Conservation (phyloP, 2,888 invertebrate species). For the Lampropteryx suffumata region DNA sequence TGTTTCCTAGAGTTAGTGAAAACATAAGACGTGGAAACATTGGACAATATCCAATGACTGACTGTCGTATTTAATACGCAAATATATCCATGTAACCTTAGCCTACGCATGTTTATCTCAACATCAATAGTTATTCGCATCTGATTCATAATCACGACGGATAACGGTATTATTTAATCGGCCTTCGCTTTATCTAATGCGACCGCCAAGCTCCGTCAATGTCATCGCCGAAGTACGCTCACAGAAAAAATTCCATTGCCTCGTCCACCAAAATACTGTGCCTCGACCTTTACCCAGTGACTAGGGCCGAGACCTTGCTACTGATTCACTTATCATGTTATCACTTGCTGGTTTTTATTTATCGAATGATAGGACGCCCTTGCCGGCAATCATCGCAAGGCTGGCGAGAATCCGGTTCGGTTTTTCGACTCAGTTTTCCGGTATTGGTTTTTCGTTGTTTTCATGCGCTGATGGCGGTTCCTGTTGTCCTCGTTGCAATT, state of each 20-base stretch:
- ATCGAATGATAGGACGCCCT: constrained; percentile 73
- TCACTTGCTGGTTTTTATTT: constrained; percentile 61
- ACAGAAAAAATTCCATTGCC: constrained; percentile 44
- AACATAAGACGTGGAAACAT: too few species aligned
- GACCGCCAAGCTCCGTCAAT: constrained; percentile 29
- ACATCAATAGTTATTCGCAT: constrained; percentile 11
- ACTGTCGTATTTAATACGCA: too few species aligned
- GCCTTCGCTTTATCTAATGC: constrained; percentile 26
- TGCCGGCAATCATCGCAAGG: constrained; percentile 57
- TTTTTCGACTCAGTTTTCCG: constrained; percentile 52
- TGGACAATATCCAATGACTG: too few species aligned
- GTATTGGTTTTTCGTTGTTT: constrained; percentile 5
- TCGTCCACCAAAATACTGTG: constrained; percentile 38
- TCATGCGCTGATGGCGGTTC: constrained; percentile 50
- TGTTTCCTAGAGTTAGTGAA: too few species aligned
- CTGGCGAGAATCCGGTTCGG: constrained; percentile 57
- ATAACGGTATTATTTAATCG: constrained; percentile 22
- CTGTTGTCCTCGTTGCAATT: constrained; percentile 38
- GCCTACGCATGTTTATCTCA: not conserved
- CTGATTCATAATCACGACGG: constrained; percentile 5
- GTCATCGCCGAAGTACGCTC: constrained; percentile 29
- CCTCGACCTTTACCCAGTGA: constrained; percentile 72
- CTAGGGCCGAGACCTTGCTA: constrained; percentile 65
- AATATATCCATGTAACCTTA: too few species aligned
- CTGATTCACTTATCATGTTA: constrained; percentile 55